phyloP scores from a whole-genome alignment of 2,113 vertebrate species.

The Lampris megalopsis region DNA sequence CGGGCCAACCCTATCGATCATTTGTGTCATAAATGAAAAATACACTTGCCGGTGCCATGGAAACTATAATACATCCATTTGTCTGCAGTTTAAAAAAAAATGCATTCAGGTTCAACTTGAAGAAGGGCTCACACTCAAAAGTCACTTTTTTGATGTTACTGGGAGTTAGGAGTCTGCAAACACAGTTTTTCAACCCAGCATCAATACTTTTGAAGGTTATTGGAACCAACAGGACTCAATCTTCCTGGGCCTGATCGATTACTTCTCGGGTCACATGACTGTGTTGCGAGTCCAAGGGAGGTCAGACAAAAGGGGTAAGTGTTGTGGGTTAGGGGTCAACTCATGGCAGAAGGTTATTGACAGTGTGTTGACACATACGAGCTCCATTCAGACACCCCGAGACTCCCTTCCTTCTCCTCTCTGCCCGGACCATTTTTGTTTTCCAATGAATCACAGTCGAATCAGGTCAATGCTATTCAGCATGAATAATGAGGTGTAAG shows the following conservation, averaged over 20 bases:
- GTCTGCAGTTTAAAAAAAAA: background rate
- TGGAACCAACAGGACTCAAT: conserved; percentile 18
- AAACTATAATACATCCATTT: too few species aligned
- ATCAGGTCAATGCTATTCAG: background rate
- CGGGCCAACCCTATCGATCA: background rate
- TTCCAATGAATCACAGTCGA: conserved; percentile 6
- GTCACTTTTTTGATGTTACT: conserved; percentile 27
- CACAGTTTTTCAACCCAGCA: conserved; percentile 69
- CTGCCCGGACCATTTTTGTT: conserved; percentile 7
- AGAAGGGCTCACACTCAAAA: conserved; percentile 68
- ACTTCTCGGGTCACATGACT: conserved; percentile 67
- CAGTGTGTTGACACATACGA: conserved; percentile 67
- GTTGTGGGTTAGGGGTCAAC: conserved; percentile 68
- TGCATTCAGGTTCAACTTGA: conserved; percentile 68
- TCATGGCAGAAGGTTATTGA: conserved; percentile 67
- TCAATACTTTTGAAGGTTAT: conserved; percentile 23
- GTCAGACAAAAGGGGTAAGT: conserved; percentile 60
- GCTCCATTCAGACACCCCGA: conserved; percentile 41
- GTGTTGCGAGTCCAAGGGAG: conserved; percentile 65
- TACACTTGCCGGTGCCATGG: background rate
- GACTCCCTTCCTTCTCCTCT: conserved; percentile 53
- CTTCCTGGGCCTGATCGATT: conserved; percentile 41
- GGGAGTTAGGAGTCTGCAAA: conserved; percentile 57
- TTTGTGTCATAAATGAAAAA: background rate
- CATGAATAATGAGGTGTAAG: background rate